These are phyloP conservation scores for Gyrodactylus bullatarudis DNA, from an alignment of 1,140 invertebrate species.

Conservation along the genomic window DNA sequence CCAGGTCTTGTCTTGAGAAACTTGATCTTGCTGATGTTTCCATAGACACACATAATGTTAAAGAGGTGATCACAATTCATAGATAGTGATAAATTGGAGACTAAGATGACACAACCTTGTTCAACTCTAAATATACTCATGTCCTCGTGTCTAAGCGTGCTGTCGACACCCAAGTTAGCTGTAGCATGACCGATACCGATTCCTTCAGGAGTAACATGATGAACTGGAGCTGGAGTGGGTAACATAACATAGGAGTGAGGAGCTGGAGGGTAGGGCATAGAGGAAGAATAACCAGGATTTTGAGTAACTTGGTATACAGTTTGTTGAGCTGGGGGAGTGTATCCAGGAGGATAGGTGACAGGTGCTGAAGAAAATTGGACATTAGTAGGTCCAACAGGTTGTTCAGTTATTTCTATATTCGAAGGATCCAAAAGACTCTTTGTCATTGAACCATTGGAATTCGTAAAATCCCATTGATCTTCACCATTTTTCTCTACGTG, in stretches of 20 bases:
- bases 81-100: conserved; percentile 3
- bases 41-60: conserved; percentile 7
- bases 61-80: neutral
- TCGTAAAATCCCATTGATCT: conserved; percentile 5
- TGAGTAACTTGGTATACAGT: neutral
- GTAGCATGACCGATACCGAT: neutral
- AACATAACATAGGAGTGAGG: neutral
- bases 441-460: neutral
- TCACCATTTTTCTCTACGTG: neutral
- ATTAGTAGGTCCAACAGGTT: neutral
- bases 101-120: neutral
- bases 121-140: neutral
- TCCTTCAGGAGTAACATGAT: neutral
- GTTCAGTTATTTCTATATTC: neutral
- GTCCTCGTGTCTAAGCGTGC: neutral
- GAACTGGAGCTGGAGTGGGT: neutral
- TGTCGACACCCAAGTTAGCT: neutral
- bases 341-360: neutral
- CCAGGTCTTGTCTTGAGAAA: neutral
- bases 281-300: neutral
- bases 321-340: neutral
- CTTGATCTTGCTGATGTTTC: conserved; percentile 1
- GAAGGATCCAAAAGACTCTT: neutral
- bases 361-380: neutral
- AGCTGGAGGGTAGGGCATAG: neutral